These are phyloP conservation scores for Eupeodes luniger DNA, from an alignment of 2,888 invertebrate genomes.

Conservation along the genomic window DNA sequence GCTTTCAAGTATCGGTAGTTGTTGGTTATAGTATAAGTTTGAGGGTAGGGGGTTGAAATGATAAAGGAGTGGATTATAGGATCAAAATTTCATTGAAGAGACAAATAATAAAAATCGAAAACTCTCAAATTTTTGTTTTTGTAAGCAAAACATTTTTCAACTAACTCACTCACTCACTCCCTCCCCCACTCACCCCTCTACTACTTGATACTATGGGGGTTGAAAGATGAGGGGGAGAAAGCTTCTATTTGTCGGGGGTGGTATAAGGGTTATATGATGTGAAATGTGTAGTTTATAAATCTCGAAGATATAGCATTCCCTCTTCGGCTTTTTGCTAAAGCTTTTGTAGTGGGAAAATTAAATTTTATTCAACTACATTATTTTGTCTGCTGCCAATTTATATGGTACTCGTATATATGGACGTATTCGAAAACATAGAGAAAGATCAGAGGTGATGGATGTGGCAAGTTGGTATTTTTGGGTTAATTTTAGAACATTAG, in stretches of 20 bases:
- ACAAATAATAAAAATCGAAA: constrained; percentile 27
- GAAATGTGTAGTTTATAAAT: neutral
- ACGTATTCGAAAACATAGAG: neutral
- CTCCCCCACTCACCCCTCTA: neutral
- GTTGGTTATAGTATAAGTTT: neutral
- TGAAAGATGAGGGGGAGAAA: constrained; percentile 15
- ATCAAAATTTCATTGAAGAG: constrained; percentile 58
- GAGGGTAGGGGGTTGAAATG: neutral
- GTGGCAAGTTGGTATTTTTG: constrained; percentile 14
- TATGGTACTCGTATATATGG: neutral
- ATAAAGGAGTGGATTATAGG: constrained; percentile 28
- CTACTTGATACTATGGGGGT: no score
- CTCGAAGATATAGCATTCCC: neutral
- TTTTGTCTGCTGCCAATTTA: constrained; percentile 1
- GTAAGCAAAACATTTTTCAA: constrained; percentile 14
- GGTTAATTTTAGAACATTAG: constrained; percentile 41
- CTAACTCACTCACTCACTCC: neutral
- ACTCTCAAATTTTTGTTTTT: constrained; percentile 23
- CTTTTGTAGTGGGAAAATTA: constrained; percentile 18
- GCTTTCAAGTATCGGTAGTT: constrained; percentile 23
- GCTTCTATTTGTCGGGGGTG: neutral
- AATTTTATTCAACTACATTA: constrained; percentile 18
- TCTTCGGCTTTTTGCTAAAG: neutral
- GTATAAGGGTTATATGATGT: neutral
- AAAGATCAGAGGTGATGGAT: constrained; percentile 43